These are phyloP conservation scores for Hemicordylus capensis DNA, from an alignment of 2,113 vertebrate species.

Conservation along the genomic window DNA sequence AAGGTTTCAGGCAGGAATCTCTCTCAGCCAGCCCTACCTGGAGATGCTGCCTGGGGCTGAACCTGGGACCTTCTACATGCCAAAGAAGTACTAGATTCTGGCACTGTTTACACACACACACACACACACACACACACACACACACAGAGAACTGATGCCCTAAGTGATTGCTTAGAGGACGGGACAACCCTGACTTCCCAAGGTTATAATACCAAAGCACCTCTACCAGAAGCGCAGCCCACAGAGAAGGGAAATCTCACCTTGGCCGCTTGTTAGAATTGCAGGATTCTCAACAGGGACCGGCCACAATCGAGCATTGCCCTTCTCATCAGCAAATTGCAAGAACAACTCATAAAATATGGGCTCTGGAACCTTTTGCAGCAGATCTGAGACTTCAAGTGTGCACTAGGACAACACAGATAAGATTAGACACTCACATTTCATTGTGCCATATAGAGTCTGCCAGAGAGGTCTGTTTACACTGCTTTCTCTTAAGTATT, in stretches of 20 bases:
- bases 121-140: too few relatives aligned
- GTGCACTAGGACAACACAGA: not conserved
- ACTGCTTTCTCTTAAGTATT: not conserved
- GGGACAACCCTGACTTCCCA: too few relatives aligned
- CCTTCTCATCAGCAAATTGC: not conserved
- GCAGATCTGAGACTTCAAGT: not conserved
- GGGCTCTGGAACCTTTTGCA: constrained; percentile 35
- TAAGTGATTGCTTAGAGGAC: too few relatives aligned
- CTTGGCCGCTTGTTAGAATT: not conserved
- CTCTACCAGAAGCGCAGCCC: not conserved
- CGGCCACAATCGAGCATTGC: not conserved
- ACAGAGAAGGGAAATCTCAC: constrained; percentile 10
- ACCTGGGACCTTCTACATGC: too few relatives aligned
- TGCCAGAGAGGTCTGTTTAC: not conserved
- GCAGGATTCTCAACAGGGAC: constrained; percentile 47
- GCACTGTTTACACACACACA: too few relatives aligned
- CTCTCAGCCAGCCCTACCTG: too few relatives aligned
- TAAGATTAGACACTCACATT: not conserved
- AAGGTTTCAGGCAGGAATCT: too few relatives aligned
- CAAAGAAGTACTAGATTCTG: too few relatives aligned
- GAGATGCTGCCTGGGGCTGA: too few relatives aligned
- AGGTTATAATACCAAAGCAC: not conserved
- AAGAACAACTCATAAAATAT: constrained; percentile 56
- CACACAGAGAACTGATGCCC: too few relatives aligned
- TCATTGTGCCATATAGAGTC: not conserved